Evolutionary conservation across 2,113 vertebrate species (phyloP).

Genomic region (Poeciliopsis turrubarensis): DNA sequence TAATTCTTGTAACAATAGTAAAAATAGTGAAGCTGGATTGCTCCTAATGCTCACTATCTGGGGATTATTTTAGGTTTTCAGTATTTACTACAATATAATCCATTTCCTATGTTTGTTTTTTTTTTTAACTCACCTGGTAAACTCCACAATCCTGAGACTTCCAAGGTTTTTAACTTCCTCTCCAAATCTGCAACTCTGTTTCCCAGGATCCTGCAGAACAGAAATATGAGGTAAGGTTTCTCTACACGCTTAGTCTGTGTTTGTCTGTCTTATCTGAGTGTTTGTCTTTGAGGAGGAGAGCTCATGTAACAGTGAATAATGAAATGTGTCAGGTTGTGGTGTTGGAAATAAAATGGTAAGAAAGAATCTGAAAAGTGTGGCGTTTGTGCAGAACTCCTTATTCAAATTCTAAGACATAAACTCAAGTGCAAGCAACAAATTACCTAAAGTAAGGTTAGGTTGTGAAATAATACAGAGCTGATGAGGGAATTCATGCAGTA

Average conservation of each 20-base stretch:
- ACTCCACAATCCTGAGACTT: slow-evolving; percentile 97
- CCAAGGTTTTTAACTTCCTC: slow-evolving; percentile 94
- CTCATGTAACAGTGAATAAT: too few relatives aligned
- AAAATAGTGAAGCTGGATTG: neutral
- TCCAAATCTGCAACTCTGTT: slow-evolving; percentile 94
- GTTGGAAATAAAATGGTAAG: too few relatives aligned
- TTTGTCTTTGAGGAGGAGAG: slow-evolving; percentile 60
- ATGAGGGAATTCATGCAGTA: too few relatives aligned
- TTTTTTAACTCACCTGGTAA: slow-evolving; percentile 86
- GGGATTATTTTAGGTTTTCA: neutral
- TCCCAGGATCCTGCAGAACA: slow-evolving; percentile 88
- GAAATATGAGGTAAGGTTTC: neutral
- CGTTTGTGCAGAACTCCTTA: too few relatives aligned
- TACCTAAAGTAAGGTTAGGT: too few relatives aligned
- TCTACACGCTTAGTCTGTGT: neutral
- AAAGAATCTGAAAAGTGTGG: too few relatives aligned
- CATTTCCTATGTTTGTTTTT: neutral
- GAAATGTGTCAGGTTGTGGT: too few relatives aligned
- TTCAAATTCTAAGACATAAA: too few relatives aligned
- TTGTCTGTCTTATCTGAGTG: slow-evolving; percentile 14
- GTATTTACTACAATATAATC: neutral
- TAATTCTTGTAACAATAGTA: neutral
- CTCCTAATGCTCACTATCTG: neutral
- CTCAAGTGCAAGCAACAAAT: too few relatives aligned
- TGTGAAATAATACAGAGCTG: too few relatives aligned